Evolutionary conservation across 2,797 vertebrate genomes (phyloP).

Genomic region (Lemur catta): DNA sequence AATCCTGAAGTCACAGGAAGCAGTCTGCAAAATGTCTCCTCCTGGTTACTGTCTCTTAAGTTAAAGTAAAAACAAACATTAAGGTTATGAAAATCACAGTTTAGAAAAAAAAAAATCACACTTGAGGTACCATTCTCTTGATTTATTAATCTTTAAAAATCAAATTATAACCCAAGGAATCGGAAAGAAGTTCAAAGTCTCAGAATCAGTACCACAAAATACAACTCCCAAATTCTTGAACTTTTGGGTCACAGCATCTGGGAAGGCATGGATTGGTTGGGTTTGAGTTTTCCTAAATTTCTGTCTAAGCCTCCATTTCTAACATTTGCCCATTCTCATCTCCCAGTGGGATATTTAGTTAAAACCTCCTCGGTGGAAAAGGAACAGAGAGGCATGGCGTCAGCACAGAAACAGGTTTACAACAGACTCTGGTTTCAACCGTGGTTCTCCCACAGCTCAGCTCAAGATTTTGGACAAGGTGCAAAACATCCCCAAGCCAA

Average conservation of each 20-base stretch:
- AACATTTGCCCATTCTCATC: neutral
- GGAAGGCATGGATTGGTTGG: neutral
- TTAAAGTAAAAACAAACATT: conserved; percentile 27
- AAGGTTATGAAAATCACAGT: neutral
- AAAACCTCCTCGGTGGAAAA: neutral
- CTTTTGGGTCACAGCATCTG: neutral
- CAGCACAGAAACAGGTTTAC: neutral
- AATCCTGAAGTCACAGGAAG: neutral
- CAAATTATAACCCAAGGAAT: neutral
- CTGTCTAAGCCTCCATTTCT: neutral
- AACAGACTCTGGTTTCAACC: neutral
- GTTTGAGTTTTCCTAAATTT: neutral
- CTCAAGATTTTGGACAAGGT: neutral
- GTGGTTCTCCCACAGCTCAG: neutral
- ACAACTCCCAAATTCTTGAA: neutral
- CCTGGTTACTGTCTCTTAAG: neutral
- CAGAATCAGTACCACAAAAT: neutral
- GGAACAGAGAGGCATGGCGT: neutral
- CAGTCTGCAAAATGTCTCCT: neutral
- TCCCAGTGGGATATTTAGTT: neutral
- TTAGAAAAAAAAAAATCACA: neutral
- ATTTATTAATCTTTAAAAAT: conserved; percentile 6
- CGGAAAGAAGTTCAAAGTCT: neutral
- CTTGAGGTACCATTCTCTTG: neutral
- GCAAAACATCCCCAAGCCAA: neutral